phyloP scores from a whole-genome alignment of 2,113 vertebrate species.

The Cyanoderma ruficeps region DNA sequence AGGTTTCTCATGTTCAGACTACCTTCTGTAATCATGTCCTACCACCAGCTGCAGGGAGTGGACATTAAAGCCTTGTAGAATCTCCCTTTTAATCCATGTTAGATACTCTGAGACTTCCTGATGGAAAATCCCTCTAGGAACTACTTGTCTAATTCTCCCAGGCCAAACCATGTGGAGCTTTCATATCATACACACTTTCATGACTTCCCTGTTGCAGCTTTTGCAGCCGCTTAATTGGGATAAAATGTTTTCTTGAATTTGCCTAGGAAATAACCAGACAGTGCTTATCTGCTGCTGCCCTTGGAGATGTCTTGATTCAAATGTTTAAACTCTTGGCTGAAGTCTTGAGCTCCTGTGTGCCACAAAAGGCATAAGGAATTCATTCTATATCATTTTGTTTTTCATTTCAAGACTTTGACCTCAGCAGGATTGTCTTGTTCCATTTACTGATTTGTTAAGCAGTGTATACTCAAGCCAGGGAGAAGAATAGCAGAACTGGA shows the following conservation, averaged over 20 bases:
- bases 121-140: not conserved
- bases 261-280: not conserved
- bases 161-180: not conserved
- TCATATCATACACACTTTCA: not conserved
- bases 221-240: not conserved
- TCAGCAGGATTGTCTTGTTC: not conserved
- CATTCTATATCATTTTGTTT: accelerated
- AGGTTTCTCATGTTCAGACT: not conserved
- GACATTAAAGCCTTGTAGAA: not conserved
- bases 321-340: not conserved
- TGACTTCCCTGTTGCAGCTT: not conserved
- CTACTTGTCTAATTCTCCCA: not conserved
- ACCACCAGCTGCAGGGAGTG: not conserved
- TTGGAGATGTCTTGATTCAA: not conserved
- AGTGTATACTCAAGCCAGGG: not conserved
- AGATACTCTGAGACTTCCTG: not conserved
- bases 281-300: not conserved
- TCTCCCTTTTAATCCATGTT: not conserved
- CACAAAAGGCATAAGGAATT: not conserved
- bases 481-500: not conserved
- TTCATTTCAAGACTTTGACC: not conserved
- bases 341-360: not conserved
- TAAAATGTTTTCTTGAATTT: not conserved
- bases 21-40: not conserved
- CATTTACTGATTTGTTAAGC: not conserved